Percentiles rank a stretch among this genome's conserved stretches.
Conservation (phyloP, 2,797 vertebrate genomes). For the Karalla daura region DNA sequence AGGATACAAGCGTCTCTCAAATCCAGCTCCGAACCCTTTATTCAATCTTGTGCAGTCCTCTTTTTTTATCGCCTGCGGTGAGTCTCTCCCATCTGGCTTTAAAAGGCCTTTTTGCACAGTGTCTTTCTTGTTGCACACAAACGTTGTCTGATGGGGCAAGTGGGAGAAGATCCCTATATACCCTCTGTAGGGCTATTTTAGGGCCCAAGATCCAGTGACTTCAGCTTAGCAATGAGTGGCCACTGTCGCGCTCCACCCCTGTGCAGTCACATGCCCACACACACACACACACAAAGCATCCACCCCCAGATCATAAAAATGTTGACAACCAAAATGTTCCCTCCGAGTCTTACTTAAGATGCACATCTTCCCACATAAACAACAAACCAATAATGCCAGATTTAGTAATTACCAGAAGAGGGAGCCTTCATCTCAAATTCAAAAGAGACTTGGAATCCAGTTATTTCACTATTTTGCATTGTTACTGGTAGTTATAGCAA, state of each 20-base stretch:
- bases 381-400: constrained; percentile 25
- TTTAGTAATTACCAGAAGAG: constrained; percentile 9
- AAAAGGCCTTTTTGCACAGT: background rate
- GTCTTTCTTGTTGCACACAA: constrained; percentile 35
- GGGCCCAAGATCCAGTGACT: constrained; percentile 86
- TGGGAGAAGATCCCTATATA: constrained; percentile 78
- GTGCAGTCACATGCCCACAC: constrained; percentile 65
- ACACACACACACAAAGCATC: constrained; percentile 43
- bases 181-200: constrained; percentile 89
- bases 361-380: constrained; percentile 23
- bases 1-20: constrained; percentile 24
- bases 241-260: constrained; percentile 57
- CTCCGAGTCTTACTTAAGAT: constrained; percentile 14
- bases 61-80: constrained; percentile 12
- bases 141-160: constrained; percentile 45
- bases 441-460: background rate
- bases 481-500: background rate
- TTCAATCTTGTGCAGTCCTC: constrained; percentile 17
- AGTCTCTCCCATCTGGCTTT: constrained; percentile 15
- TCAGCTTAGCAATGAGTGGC: constrained; percentile 74
- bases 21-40: too few species aligned
- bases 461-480: constrained; percentile 1
- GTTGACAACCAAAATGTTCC: constrained; percentile 66
- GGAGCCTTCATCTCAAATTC: background rate
- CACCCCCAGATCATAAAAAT: constrained; percentile 60